A percentile compares a stretch with the other conserved stretches of the same genome.
Evolutionary conservation across 2,888 invertebrate species (phyloP).

Genomic region (Myopa tessellatipennis): DNA sequence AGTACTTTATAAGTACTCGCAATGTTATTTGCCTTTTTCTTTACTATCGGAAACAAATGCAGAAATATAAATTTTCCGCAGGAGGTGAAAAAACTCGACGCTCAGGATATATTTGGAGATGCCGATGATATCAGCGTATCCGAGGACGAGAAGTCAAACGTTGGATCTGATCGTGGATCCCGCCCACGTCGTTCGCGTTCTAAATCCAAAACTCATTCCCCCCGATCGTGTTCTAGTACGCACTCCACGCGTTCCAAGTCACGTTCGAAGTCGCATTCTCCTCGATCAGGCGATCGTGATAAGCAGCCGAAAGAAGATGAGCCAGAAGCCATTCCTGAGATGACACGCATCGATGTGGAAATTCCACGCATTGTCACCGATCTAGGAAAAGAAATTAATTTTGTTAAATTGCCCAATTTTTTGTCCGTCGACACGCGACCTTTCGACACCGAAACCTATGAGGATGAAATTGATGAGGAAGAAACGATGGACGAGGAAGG

Average conservation of each 20-base stretch:
- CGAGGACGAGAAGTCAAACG: slow-evolving; percentile 73
- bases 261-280: slow-evolving; percentile 57
- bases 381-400: slow-evolving; percentile 91
- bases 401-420: slow-evolving; percentile 98
- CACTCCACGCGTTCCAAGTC: slow-evolving; percentile 56
- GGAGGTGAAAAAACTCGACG: slow-evolving; percentile 63
- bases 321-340: slow-evolving; percentile 84
- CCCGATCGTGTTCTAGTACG: slow-evolving; percentile 42
- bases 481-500: slow-evolving; percentile 98
- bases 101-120: slow-evolving; percentile 91
- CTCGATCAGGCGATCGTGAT: slow-evolving; percentile 52
- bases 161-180: slow-evolving; percentile 55
- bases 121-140: slow-evolving; percentile 93
- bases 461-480: slow-evolving; percentile 99
- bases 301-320: slow-evolving; percentile 70
- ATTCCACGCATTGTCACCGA: slow-evolving; percentile 95
- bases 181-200: slow-evolving; percentile 60
- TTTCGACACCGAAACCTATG: slow-evolving; percentile 93
- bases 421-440: slow-evolving; percentile 97
- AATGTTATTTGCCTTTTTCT: neutral
- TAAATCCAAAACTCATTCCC: slow-evolving; percentile 49
- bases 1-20: neutral
- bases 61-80: slow-evolving; percentile 14
- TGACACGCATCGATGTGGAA: slow-evolving; percentile 93
- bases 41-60: neutral